Conservation (phyloP, 2,113 vertebrate species). For the Eulacestoma nigropectus region DNA sequence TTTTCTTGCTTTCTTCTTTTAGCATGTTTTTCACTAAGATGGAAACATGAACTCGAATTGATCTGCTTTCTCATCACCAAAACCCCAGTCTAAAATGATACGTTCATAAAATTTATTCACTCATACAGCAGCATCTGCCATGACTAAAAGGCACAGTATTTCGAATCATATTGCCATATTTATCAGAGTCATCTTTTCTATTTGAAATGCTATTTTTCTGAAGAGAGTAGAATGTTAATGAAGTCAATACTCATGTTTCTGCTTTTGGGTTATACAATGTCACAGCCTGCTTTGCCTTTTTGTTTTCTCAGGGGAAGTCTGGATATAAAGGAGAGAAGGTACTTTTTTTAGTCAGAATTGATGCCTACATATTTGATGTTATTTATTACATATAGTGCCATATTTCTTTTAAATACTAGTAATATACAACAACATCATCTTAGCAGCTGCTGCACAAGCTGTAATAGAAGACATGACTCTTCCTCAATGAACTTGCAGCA, state of each 20-base stretch:
- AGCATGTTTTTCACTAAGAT: not conserved
- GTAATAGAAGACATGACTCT: not conserved
- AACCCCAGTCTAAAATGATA: not conserved
- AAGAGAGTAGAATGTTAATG: not conserved
- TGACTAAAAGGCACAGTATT: not conserved
- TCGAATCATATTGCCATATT: not conserved
- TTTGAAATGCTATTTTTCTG: not conserved
- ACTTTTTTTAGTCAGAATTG: slow-evolving; percentile 7
- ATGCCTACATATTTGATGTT: not conserved
- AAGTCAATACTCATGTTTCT: not conserved
- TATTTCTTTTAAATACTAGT: not conserved
- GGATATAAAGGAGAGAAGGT: slow-evolving; percentile 91
- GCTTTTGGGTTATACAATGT: not conserved
- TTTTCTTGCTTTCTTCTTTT: not conserved
- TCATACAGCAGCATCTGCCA: not conserved
- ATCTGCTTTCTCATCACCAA: not conserved
- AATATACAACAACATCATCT: not conserved
- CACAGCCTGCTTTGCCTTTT: slow-evolving; percentile 2
- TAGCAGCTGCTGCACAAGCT: not conserved
- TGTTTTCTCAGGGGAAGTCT: slow-evolving; percentile 79
- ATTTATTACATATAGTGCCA: not conserved
- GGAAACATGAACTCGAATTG: not conserved
- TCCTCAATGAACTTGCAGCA: not conserved
- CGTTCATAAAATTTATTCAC: not conserved
- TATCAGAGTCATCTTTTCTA: not conserved